Percentiles rank a stretch among this genome's conserved stretches.
These are phyloP conservation scores for Synanthedon vespiformis DNA, from an alignment of 2,888 invertebrate species.

Conservation along the genomic window DNA sequence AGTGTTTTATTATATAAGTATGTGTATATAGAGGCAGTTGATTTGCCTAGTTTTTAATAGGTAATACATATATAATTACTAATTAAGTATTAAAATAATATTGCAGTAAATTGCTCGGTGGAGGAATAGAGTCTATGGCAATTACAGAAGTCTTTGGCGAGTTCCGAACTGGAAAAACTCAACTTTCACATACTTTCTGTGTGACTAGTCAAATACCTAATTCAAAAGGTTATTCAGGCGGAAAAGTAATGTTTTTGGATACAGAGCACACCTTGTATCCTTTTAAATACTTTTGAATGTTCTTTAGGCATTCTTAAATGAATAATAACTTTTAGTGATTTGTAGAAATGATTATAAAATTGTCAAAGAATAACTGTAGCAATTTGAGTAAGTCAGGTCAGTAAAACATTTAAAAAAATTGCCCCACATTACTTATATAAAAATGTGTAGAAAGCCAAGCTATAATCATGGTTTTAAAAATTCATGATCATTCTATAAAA, in stretches of 20 bases:
- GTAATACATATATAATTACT: too few species aligned
- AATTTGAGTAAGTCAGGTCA: not conserved
- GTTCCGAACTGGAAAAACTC: conserved; percentile 86
- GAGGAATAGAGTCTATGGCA: conserved; percentile 86
- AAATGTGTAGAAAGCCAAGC: too few species aligned
- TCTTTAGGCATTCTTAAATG: not conserved
- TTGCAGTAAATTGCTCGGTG: conserved; percentile 78
- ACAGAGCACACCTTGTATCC: conserved; percentile 89
- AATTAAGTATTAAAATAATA: not conserved
- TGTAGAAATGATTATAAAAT: not conserved
- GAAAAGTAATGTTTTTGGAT: conserved; percentile 85
- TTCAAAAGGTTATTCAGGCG: conserved; percentile 76
- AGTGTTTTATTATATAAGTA: conserved; percentile 31
- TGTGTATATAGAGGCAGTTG: not conserved
- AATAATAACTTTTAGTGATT: not conserved
- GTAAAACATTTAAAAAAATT: too few species aligned
- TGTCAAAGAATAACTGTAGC: not conserved
- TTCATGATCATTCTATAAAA: too few species aligned
- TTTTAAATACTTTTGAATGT: conserved; percentile 22
- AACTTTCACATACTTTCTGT: conserved; percentile 83
- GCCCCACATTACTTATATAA: too few species aligned
- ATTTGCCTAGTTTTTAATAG: too few species aligned
- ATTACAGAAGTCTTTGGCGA: conserved; percentile 89
- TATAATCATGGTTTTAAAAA: too few species aligned
- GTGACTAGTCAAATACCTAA: conserved; percentile 83